Evolutionary conservation across 1,140 invertebrate species (phyloP).

Genomic region (Dryas iulia): DNA sequence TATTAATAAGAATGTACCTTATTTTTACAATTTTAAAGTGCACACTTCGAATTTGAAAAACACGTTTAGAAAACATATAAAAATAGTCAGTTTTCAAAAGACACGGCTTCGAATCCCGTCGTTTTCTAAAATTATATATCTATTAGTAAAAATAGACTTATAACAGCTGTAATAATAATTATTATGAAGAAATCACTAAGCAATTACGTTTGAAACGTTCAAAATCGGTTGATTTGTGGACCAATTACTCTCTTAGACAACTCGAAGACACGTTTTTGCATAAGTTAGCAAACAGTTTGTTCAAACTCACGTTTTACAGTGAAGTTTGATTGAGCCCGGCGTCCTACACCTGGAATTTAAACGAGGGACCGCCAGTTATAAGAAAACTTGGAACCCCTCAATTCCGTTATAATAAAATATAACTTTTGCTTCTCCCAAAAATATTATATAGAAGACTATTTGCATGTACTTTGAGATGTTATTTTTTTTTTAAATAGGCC

Average conservation of each 20-base stretch:
- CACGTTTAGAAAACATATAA: too few relatives aligned
- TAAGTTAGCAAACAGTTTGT: conserved; percentile 22
- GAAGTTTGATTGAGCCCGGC: conserved; percentile 19
- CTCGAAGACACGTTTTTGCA: conserved; percentile 19
- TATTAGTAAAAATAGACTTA: too few relatives aligned
- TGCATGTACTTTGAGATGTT: background rate
- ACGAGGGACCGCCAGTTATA: conserved; percentile 10
- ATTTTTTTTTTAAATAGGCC: background rate
- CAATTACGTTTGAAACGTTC: conserved; percentile 11
- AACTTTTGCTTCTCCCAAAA: background rate
- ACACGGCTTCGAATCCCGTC: too few relatives aligned
- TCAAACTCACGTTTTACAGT: background rate
- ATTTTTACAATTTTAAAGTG: too few relatives aligned
- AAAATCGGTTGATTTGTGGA: conserved; percentile 12
- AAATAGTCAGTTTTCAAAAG: too few relatives aligned
- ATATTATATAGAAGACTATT: background rate
- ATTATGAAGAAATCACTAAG: background rate
- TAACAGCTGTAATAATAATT: background rate
- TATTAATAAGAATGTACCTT: too few relatives aligned
- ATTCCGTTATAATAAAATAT: conserved; percentile 16
- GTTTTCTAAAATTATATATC: too few relatives aligned
- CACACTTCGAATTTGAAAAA: too few relatives aligned
- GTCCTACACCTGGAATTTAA: conserved; percentile 21
- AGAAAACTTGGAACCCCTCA: conserved; percentile 5
- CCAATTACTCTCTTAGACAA: conserved; percentile 14